Percentiles rank a stretch among this genome's conserved stretches.
phyloP scores from a whole-genome alignment of 2,797 vertebrate species.

The Siniperca obscura region DNA sequence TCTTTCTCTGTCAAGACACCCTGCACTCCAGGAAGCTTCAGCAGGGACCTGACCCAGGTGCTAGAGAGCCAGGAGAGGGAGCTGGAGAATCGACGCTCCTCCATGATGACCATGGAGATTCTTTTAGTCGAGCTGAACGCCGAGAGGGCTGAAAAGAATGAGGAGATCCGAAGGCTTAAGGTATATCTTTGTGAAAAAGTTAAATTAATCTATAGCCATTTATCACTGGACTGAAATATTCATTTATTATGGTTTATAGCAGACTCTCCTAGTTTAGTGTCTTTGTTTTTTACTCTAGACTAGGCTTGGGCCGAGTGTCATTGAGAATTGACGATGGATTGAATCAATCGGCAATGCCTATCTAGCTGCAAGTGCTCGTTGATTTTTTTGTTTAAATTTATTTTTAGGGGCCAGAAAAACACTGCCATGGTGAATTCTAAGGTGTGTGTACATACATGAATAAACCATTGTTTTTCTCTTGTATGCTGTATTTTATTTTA shows the following conservation, averaged over 20 bases:
- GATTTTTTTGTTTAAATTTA: no score
- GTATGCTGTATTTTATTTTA: no score
- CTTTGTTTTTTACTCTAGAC: not conserved
- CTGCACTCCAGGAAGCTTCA: constrained; percentile 87
- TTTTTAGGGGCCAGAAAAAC: no score
- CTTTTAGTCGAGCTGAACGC: constrained; percentile 91
- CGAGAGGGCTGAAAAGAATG: constrained; percentile 91
- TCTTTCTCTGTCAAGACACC: constrained; percentile 82
- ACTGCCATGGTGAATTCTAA: no score
- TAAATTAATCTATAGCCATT: not conserved
- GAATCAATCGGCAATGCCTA: no score
- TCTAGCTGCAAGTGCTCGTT: no score
- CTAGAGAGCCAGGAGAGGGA: constrained; percentile 91
- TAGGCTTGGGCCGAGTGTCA: no score
- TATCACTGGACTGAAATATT: not conserved
- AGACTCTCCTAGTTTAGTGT: not conserved
- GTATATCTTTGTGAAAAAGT: constrained; percentile 68
- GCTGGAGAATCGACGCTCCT: constrained; percentile 89
- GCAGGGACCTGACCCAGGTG: constrained; percentile 85
- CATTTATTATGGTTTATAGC: not conserved
- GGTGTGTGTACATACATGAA: no score
- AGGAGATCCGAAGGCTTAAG: constrained; percentile 93
- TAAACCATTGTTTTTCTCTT: no score
- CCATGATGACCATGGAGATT: constrained; percentile 90
- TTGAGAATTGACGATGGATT: no score